Base-by-base conservation (phyloP, 1,140 invertebrate genomes). In the Bactericera cockerelli region DNA sequence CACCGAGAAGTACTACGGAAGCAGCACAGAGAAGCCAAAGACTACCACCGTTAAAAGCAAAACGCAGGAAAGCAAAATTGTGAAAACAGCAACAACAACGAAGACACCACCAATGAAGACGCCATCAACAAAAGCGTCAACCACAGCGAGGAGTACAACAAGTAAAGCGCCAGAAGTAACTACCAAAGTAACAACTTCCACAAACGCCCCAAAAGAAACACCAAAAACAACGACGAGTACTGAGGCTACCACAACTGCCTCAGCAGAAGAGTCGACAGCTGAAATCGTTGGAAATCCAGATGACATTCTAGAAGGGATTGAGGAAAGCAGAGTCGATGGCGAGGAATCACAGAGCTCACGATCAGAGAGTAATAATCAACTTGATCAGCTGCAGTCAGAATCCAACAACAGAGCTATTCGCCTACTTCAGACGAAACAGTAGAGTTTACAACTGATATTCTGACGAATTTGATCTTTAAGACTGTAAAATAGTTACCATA, bases 321-420 rank as follows among this genome's bases (percentile, higher is more conserved):
- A 49, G 19, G 42, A 49, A 49, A 22, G n/a, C n/a, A 16, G 42
- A 19, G n/a, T 22, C 8, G 42, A 49, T 49, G 22, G 42, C 6
- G 42, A 49, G 22, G 42, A 49, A 49, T 16, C 42, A 4, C 42
- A 49, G 22, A 16, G 22, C n/a, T 16, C 42, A 16, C 6, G 42
- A 49, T 49, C 42, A 8, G 42, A 49, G 22, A 49, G 19, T 49
- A 49, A 49, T n/a, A 49, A 49, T n/a, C 42, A 49, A n/a, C 19
- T 49, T 4, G 42, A 49, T n/a, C 42, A 49, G 22, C 22, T 49
- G 22, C 42, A 49, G 22, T 4, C 42, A 8, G 42, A 49, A 49
- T 49, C 42, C 8, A 49, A 49, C 19, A 49, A 49, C 19, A 16
- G 42, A 49, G n/a, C n/a, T 6, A 49, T 19, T n/a, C 4, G 42